Evolutionary conservation across 2,888 invertebrate species (phyloP).

Genomic region (Calliopum simillimum): DNA sequence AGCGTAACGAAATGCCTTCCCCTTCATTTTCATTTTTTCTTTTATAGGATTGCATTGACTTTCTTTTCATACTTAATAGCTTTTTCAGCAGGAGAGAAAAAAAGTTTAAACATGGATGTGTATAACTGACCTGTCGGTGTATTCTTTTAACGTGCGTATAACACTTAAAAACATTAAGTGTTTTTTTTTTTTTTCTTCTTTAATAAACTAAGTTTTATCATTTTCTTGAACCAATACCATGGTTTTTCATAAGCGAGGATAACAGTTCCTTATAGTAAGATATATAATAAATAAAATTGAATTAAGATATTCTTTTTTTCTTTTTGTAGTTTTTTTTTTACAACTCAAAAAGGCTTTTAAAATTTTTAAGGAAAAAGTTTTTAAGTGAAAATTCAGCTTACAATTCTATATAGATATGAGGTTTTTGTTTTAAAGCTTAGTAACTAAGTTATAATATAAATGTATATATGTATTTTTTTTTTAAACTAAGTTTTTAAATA

Average conservation of each 20-base stretch:
- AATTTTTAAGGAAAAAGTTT: neutral
- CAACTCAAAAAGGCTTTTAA: constrained; percentile 1
- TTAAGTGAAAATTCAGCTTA: neutral
- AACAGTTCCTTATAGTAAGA: constrained; percentile 45
- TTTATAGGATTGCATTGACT: constrained; percentile 48
- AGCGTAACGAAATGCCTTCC: constrained; percentile 60
- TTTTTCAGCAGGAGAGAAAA: no score
- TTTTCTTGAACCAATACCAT: constrained; percentile 42
- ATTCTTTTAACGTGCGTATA: neutral
- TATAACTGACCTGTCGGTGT: neutral
- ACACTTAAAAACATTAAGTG: no score
- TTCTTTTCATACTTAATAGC: neutral
- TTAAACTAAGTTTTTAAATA: no score
- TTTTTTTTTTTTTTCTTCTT: constrained; percentile 13
- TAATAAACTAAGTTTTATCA: no score
- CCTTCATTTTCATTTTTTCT: constrained; percentile 45
- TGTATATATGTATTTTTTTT: no score
- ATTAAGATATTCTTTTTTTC: constrained; percentile 10
- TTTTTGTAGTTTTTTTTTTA: constrained; percentile 1
- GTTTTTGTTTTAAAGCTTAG: no score
- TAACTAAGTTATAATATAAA: no score
- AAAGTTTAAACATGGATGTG: no score
- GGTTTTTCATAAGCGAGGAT: constrained; percentile 44
- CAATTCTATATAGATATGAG: no score
- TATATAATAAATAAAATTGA: neutral